phyloP scores from a whole-genome alignment of 2,113 vertebrate genomes.

The Cairina moschata region DNA sequence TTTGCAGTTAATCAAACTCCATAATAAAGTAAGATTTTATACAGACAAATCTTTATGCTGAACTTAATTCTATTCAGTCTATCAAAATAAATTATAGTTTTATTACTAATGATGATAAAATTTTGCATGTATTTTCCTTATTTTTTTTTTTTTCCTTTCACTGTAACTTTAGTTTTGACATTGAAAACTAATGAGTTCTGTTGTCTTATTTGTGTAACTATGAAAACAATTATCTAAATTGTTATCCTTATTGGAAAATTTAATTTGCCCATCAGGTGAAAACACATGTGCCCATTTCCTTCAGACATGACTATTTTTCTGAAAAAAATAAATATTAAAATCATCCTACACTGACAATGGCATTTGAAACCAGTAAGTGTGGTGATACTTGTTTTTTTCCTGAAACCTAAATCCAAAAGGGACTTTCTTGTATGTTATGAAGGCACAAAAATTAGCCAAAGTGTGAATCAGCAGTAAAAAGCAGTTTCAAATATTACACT shows the following conservation, averaged over 20 bases:
- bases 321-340: constrained; percentile 20
- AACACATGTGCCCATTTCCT: not conserved
- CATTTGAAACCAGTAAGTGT: not conserved
- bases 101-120: not conserved
- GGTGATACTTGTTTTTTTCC: not conserved
- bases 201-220: not conserved
- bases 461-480: not conserved
- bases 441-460: not conserved
- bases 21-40: constrained; percentile 34
- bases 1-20: constrained; percentile 48
- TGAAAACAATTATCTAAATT: not conserved
- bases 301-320: not conserved
- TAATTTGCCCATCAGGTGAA: not conserved
- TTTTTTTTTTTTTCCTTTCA: not conserved
- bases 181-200: not conserved
- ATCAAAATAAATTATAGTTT: constrained; percentile 20
- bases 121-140: not conserved
- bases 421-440: not conserved
- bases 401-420: not conserved
- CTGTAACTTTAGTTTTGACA: constrained; percentile 10
- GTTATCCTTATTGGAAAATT: not conserved
- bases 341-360: not conserved
- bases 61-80: not conserved
- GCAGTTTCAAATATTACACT: not conserved
- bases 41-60: constrained; percentile 20